phyloP scores from a whole-genome alignment of 2,888 invertebrate genomes.

The Siphonodentalium dalli region DNA sequence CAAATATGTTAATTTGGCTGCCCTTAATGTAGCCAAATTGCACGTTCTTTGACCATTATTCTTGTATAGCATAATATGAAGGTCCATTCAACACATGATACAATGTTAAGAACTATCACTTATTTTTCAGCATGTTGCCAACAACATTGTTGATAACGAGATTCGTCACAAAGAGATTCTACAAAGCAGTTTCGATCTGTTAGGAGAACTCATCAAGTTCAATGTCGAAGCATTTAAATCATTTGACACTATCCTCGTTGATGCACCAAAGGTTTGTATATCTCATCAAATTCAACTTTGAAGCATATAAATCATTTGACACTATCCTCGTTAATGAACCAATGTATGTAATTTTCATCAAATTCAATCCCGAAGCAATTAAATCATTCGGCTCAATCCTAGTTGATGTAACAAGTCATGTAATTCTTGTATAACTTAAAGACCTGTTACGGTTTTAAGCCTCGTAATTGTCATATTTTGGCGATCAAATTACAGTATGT shows the following conservation, averaged over 20 bases:
- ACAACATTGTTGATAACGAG: constrained; percentile 63
- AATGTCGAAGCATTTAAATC: constrained; percentile 65
- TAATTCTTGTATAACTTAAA: no score
- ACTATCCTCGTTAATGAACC: not conserved
- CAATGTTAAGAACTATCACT: no score
- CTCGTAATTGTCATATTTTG: no score
- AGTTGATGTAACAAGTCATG: no score
- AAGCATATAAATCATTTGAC: not conserved
- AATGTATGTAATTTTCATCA: not conserved
- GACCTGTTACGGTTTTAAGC: no score
- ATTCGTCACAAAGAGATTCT: constrained; percentile 63
- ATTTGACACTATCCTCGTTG: constrained; percentile 60
- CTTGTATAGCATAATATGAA: no score
- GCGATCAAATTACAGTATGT: no score
- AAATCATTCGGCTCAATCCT: no score
- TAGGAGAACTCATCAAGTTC: constrained; percentile 67
- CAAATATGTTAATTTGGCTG: no score
- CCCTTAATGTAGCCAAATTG: no score
- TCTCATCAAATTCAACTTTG: not conserved
- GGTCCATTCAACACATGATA: no score
- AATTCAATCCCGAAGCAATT: not conserved
- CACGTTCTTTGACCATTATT: no score
- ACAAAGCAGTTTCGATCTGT: constrained; percentile 67
- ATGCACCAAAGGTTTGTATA: constrained; percentile 51
- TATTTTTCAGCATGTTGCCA: constrained; percentile 62